Evolutionary conservation across 2,797 vertebrate genomes (phyloP).

Genomic region (Microtus californicus): DNA sequence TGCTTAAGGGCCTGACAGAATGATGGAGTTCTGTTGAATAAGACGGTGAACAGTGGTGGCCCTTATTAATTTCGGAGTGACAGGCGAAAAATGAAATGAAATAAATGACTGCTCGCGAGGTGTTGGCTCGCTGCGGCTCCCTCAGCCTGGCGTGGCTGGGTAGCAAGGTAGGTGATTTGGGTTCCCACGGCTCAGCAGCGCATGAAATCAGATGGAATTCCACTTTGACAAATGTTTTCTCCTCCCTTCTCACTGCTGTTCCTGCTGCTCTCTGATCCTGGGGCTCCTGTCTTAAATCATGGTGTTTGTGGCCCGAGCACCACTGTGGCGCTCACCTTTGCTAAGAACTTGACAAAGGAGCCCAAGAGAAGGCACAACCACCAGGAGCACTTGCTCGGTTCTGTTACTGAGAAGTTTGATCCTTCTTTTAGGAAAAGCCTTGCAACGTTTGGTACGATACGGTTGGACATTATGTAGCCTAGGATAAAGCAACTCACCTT

Average conservation of each 20-base stretch:
- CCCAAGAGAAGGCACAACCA: background rate
- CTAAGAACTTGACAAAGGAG: constrained; percentile 29
- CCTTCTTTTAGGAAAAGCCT: background rate
- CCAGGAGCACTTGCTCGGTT: background rate
- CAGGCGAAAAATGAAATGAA: constrained; percentile 70
- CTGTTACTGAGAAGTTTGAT: background rate
- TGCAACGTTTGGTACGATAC: background rate
- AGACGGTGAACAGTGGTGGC: constrained; percentile 74
- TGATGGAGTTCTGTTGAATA: constrained; percentile 17
- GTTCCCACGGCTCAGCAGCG: constrained; percentile 57
- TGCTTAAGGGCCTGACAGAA: constrained; percentile 75
- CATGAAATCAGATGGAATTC: constrained; percentile 74
- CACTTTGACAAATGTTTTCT: constrained; percentile 71
- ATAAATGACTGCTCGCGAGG: constrained; percentile 69
- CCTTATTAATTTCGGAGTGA: constrained; percentile 80
- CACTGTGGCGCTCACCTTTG: background rate
- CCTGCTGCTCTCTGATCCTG: constrained; percentile 16
- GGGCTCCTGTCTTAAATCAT: background rate
- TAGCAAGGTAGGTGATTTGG: constrained; percentile 76
- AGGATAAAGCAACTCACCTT: background rate
- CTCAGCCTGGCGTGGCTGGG: constrained; percentile 60
- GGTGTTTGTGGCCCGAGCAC: background rate
- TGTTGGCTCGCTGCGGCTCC: constrained; percentile 29
- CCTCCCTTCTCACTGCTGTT: background rate
- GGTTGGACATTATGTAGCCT: background rate